Base-by-base conservation (phyloP, 2,113 vertebrate genomes). In the Chionis minor region DNA sequence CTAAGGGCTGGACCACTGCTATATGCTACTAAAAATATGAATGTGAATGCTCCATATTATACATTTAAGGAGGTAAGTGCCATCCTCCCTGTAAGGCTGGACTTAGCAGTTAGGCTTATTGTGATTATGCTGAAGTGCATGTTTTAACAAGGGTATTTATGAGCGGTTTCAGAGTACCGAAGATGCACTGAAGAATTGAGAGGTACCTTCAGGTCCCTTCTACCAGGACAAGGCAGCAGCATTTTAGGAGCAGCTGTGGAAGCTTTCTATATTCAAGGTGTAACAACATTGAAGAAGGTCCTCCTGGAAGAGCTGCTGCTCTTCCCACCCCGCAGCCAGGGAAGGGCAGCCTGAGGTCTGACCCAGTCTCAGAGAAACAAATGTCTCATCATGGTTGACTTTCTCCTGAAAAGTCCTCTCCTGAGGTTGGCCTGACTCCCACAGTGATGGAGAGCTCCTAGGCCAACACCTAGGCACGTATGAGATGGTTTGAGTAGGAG, bases 11-110 rank as follows among this genome's bases (percentile, higher is more conserved):
- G 96, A 90, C 97, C 96, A 88, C 92, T 96, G 96, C 94, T 97
- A 97, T 80, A 97, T 74, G 95, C 96, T 97, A 95, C 98, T 98
- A 98, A 98, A 98, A 98, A 98, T 97, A 97, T 80, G 94, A 97
- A 97, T 81, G 91, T 85, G 94, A 92, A 95, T 97, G 88, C 49
- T 93, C 92, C 75, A 72, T 65, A 96, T 96, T 96, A 97, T 94
- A 93, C 62, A 85, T 96, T 96, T 92, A 92, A 80, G 73, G 93
- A 91, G 69, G 40, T 90, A 86, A 92, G 87, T 96, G 96, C 97
- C 95, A 98, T 96, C 96, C 94, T 98, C 96, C 88, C 92, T 93
- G 81, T 92, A 97, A 98, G 94, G 86, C 88, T 96, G 88, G 96
- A 96, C 97, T 97, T 91, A 95, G 97, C 87, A 94, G 81, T 88